Percentiles rank a stretch among this genome's conserved stretches.
Evolutionary conservation across 2,113 vertebrate species (phyloP).

Genomic region (Sigmodon hispidus): DNA sequence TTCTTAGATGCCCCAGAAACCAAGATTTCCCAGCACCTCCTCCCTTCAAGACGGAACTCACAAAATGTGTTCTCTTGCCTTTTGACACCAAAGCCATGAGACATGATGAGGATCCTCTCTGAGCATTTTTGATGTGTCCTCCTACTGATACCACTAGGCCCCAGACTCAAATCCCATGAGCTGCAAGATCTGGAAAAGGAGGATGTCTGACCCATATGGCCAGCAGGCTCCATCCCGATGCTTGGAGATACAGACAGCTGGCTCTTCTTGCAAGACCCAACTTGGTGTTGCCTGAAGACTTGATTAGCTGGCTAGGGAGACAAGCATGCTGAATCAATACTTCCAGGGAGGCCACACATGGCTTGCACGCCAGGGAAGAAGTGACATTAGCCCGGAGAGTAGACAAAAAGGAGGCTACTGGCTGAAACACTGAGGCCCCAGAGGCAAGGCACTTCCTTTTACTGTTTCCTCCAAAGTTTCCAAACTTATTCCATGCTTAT

Average conservation of each 20-base stretch:
- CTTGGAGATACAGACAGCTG: neutral
- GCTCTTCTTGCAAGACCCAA: too few relatives aligned
- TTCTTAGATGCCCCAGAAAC: neutral
- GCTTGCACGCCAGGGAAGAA: accelerated
- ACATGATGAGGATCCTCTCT: neutral
- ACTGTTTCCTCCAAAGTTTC: too few relatives aligned
- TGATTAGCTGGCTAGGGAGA: neutral
- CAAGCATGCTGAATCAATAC: neutral
- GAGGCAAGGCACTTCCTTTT: neutral
- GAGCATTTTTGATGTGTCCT: accelerated
- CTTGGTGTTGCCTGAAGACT: accelerated
- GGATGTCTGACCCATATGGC: neutral
- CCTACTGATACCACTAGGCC: neutral
- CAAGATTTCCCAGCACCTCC: too few relatives aligned
- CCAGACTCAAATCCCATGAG: accelerated
- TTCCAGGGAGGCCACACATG: neutral
- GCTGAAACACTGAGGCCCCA: too few relatives aligned
- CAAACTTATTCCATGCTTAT: neutral
- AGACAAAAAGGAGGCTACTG: neutral
- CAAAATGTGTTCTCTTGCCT: neutral
- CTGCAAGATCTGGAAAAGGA: neutral
- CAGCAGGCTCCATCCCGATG: neutral
- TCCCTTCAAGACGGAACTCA: neutral
- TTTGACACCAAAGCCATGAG: accelerated
- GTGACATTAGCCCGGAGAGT: neutral